These are phyloP conservation scores for Conus ventricosus DNA, from an alignment of 1,140 invertebrate species.

Conservation along the genomic window DNA sequence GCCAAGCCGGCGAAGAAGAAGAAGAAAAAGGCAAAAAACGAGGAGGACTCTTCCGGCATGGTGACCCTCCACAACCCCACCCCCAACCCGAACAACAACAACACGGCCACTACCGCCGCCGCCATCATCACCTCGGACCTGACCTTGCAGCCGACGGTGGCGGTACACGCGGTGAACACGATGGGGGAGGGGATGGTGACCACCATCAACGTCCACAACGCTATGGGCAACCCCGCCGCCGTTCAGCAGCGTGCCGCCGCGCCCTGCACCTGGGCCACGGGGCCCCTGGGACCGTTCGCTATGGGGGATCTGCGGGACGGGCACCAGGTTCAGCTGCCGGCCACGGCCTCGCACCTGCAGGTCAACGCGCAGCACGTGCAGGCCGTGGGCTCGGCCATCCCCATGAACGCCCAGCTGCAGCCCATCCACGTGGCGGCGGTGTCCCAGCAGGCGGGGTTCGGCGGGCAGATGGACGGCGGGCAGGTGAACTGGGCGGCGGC, in stretches of 20 bases:
- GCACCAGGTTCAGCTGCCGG: not conserved
- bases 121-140: conserved; percentile 17
- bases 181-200: not conserved
- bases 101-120: not conserved
- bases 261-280: conserved; percentile 3
- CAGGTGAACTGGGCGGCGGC: not conserved
- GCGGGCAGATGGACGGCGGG: conserved; percentile 24
- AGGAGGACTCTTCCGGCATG: not conserved
- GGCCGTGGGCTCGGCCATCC: not conserved
- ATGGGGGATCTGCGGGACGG: conserved; percentile 27
- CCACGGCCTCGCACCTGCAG: not conserved
- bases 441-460: not conserved
- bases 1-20: conserved; percentile 6
- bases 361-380: not conserved
- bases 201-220: conserved; percentile 13
- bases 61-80: not conserved
- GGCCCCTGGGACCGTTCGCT: conserved; percentile 25
- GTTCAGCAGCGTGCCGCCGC: not conserved
- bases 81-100: conserved; percentile 1
- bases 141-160: conserved; percentile 13
- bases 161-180: not conserved
- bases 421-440: not conserved
- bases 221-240: not conserved
- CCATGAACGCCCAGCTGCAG: conserved; percentile 11
- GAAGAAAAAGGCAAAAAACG: conserved; percentile 4